Percentiles rank a stretch among this genome's conserved stretches.
Conservation (phyloP, 2,113 vertebrate species). For the Zosterops borbonicus region DNA sequence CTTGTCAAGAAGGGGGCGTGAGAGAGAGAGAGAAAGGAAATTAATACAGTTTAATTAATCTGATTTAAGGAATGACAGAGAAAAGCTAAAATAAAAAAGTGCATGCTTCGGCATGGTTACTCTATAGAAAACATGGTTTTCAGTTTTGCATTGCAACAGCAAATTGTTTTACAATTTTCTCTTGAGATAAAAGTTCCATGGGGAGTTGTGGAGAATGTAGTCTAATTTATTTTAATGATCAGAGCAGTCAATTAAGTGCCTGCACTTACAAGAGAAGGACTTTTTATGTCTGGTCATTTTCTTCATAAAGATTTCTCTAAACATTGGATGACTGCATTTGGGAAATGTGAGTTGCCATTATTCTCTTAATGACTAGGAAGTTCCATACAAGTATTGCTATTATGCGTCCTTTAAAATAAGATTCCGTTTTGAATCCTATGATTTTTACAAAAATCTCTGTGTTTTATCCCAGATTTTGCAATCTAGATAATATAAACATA, state of each 20-base stretch:
- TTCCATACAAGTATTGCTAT: neutral
- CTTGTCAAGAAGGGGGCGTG: neutral
- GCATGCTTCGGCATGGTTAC: neutral
- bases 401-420: neutral
- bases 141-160: neutral
- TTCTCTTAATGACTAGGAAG: conserved; percentile 13
- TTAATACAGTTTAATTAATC: neutral
- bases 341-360: conserved; percentile 19
- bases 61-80: neutral
- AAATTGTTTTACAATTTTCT: conserved; percentile 45
- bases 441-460: neutral
- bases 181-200: conserved; percentile 49
- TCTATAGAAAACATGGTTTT: neutral
- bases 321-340: neutral
- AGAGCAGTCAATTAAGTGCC: conserved; percentile 55
- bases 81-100: neutral
- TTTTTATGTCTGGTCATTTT: conserved; percentile 58
- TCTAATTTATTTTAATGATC: conserved; percentile 68
- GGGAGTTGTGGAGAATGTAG: conserved; percentile 48
- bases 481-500: neutral
- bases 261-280: conserved; percentile 21
- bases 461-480: neutral
- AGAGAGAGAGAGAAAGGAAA: neutral
- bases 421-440: neutral
- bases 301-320: conserved; percentile 44